Conservation (phyloP, 2,113 vertebrate species). For the Murina feae region DNA sequence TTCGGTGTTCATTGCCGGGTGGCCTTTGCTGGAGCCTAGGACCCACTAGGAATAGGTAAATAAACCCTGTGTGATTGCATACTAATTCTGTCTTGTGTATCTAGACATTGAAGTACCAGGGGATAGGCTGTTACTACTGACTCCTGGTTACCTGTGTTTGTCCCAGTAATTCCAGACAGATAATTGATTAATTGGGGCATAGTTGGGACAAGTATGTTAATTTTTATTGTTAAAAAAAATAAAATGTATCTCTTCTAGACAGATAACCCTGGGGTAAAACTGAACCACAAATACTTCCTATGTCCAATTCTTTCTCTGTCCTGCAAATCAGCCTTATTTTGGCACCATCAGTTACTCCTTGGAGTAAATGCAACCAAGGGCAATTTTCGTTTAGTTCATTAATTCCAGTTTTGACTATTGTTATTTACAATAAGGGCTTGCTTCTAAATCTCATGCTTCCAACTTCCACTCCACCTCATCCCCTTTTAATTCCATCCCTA, state of each 20-base stretch:
- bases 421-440: not conserved
- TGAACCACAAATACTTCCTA: not conserved
- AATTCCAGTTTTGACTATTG: not conserved
- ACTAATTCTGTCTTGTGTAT: too few relatives aligned
- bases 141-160: too few relatives aligned
- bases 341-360: not conserved
- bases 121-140: too few relatives aligned
- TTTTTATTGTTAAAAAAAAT: not conserved
- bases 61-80: too few relatives aligned
- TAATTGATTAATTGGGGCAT: too few relatives aligned
- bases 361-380: not conserved
- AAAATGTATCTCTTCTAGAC: not conserved
- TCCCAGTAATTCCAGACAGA: too few relatives aligned
- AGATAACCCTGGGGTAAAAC: not conserved
- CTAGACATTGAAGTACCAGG: too few relatives aligned
- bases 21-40: too few relatives aligned
- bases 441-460: not conserved
- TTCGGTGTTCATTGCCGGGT: too few relatives aligned
- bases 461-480: not conserved
- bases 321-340: not conserved
- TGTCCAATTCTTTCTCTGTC: not conserved
- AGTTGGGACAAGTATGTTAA: not conserved
- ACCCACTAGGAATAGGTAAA: too few relatives aligned
- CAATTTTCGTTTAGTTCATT: not conserved
- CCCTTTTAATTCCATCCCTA: not conserved